Evolutionary conservation across 2,113 vertebrate genomes (phyloP), one percentile per base, ranked within the genome.

Genomic region (Rhabdornis inornatus): DNA sequence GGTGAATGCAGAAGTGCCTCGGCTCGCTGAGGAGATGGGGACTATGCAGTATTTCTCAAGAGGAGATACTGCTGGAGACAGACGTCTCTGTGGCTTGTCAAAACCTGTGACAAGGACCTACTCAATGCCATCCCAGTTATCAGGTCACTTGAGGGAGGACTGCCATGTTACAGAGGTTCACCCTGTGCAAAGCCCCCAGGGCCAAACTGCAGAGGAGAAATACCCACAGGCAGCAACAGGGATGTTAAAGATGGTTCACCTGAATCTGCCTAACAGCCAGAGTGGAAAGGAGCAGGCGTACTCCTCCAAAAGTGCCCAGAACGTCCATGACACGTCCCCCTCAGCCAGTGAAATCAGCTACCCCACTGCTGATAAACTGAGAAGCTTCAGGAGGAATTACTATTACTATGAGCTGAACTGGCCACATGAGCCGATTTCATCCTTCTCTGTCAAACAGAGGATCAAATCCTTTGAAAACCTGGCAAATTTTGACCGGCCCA

Each of bases 401-500:
- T 98, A 98, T 78, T 98, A 98, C 84, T 98, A 98, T 10, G 98
- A 99, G 39, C 91, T 97, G 63, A 97, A 97, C 88, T 97, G 98
- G 95, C 96, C 98, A 1, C 96, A 97, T 14, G 98, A 98, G 87
- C 96, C 97, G 57, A 98, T 98, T 95, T 99, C 98, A 49, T 98
- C 98, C 50, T 99, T 99, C 95, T 99, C 99, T 45, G 99, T 99
- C 56, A 98, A 98, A 88, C 99, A 99, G 86, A 98, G 99, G 93
- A 99, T 99, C 89, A 99, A 99, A 96, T 99, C 99, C 19, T 99
- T 99, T 49, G 99, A 99, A 97, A 99, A 99, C 85, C 94, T 99
- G 89, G 99, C 99, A 57, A 98, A 98, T 94, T 98, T 99, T 31
- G 99, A 99, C 90, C 97, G 98, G 82, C 98, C 98, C 2, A 30